Evolutionary conservation across 1,140 invertebrate genomes (phyloP), one percentile per base, ranked within the genome.

Genomic region (Ips nitidus): DNA sequence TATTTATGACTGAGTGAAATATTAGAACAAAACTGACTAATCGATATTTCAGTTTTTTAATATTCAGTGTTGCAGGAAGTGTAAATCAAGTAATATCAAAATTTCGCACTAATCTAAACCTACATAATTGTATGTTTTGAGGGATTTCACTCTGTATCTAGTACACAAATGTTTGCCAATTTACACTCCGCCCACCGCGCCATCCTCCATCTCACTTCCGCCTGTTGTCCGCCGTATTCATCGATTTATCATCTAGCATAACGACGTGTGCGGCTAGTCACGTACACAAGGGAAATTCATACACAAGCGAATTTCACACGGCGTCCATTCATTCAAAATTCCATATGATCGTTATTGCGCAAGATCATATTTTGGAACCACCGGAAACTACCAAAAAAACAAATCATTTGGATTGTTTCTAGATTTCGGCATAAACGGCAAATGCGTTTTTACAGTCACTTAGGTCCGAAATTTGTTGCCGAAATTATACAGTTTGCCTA

Each of bases 181-280:
- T 63, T 37, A 3, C 8, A 40, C 61, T 63, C 61, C 61, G 61
- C 61, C 61, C 50, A 63, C 61, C 6, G 4, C 38, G n/a, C 3
- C 22, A 40, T 50, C 45, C 22, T 52, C 7, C 38, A 52, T 63
- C 41, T 63, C 61, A 8, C 61, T 63, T 63, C 38, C 43, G 37
- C 61, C 8, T 8, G 40, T 63, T 38, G 50, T 22, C 22, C 22
- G 22, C 22, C 22, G 22, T 22, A 22, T 22, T 22, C 8, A 40
- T 58, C 56, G 39, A 37, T 40, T 37, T 58, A 58, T 58, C 41
- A 58, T 55, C 56, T 39, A 58, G 41, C 41, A 41, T 36, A 47
- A 43, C 41, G 38, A 37, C 59, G 59, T 43, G 59, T 61, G 3
- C 59, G 59, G 43, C 22, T n/a, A 61, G 59, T 61, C 59, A 61